Conservation (phyloP, 2,888 invertebrate genomes). For the Anthrax anthrax region DNA sequence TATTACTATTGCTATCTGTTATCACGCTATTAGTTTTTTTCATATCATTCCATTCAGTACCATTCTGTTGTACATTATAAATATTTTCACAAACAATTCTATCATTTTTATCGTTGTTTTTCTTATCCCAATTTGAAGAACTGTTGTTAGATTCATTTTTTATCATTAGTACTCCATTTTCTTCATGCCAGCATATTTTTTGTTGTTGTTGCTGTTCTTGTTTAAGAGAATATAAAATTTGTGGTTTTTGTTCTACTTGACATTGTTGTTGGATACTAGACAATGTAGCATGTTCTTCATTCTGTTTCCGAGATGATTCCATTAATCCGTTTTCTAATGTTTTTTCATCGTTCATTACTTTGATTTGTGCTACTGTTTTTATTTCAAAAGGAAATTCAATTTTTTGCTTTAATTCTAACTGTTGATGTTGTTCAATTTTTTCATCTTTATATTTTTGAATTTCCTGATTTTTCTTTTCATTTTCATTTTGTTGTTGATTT, state of each 20-base stretch:
- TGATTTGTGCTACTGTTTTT: background rate
- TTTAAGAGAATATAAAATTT: background rate
- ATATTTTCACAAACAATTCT: too few species aligned
- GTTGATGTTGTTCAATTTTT: background rate
- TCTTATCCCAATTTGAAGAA: background rate
- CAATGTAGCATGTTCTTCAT: background rate
- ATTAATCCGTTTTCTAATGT: background rate
- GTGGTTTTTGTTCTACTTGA: background rate
- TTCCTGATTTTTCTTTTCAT: too few species aligned
- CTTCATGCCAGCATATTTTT: slow-evolving; percentile 5
- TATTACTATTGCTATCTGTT: background rate
- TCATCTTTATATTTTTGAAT: background rate
- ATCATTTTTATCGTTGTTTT: background rate
- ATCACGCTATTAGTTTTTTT: background rate
- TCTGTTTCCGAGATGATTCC: background rate
- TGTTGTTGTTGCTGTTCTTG: background rate
- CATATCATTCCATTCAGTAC: background rate
- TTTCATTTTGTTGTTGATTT: background rate
- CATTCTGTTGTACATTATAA: too few species aligned
- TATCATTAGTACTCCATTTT: background rate
- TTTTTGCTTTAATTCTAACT: background rate
- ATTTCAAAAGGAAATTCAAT: background rate
- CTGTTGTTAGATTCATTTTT: slow-evolving; percentile 3
- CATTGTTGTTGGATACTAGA: background rate
- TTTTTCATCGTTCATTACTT: background rate